Evolutionary conservation across 1,140 invertebrate species (phyloP), one percentile per base, ranked within the genome.

Genomic region (Drosophila virilis): DNA sequence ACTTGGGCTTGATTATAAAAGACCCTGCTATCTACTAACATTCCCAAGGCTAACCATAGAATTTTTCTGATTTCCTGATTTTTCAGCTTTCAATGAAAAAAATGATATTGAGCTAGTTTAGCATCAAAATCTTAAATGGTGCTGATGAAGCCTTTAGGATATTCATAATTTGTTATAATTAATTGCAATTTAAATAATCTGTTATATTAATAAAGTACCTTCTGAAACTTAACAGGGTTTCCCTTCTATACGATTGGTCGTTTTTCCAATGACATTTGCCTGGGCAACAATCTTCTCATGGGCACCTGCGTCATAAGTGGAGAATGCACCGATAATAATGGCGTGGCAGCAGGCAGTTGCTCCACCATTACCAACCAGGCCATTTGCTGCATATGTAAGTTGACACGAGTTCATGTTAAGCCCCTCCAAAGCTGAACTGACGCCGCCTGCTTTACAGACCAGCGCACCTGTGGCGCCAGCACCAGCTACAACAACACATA

Each of bases 401-500:
- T 2, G 8, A 48, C 0, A 1, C 6, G 0, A 5, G 13, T 40
- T 2, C 7, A 15, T n/a, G 12, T n/a, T 15, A n/a, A 1, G 10
- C 0, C 1, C 1, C 1, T 17, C 9, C 1, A 10, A 50, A 1
- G 22, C 8, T 58, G 0, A 52, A 3, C 6, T 8, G 9, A 6
- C 9, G 0, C 15, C 7, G 0, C 15, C 0, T 1, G 6, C 4
- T 28, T 58, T 51, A 62, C 61, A 97, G 96, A 96, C 91, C 94
- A 95, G 76, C 93, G 94, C 72, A 93, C 93, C 0, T 97, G 96
- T 78, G 96, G 96, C 5, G 93, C 93, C 8, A 94, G 93, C 0
- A 95, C 96, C 1, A 94, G 94, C 17, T 93, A 95, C 45, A 97
- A 97, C 80, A 96, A 97, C 65, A 97, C 96, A 0, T 97, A 97